Evolutionary conservation across 2,888 invertebrate species (phyloP).

Genomic region (Sarcophaga caerulescens): DNA sequence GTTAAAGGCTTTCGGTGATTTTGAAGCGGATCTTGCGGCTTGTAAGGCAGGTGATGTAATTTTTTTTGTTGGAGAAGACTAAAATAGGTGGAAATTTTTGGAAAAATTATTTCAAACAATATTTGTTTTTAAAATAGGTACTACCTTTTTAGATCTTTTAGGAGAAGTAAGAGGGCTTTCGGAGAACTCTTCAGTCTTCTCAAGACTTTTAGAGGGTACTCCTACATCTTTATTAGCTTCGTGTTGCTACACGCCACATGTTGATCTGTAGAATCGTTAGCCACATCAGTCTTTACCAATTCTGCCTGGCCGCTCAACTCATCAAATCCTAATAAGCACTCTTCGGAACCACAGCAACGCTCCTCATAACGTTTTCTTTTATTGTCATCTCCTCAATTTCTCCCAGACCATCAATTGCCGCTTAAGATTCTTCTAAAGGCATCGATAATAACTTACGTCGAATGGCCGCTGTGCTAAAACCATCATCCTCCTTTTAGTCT

Average conservation of each 20-base stretch:
- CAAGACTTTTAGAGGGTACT: neutral
- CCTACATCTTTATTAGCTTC: neutral
- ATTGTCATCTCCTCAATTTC: constrained; percentile 22
- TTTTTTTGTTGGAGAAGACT: constrained; percentile 45
- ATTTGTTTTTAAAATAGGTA: neutral
- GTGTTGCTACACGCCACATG: neutral
- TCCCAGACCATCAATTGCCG: too few species aligned
- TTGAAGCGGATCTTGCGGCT: constrained; percentile 41
- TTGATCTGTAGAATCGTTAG: constrained; percentile 34
- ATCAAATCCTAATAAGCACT: constrained; percentile 70
- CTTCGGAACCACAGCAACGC: constrained; percentile 68
- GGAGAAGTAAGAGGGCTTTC: constrained; percentile 27
- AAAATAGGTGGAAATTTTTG: neutral
- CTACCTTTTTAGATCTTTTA: constrained; percentile 64
- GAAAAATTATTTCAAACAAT: neutral
- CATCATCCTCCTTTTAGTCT: constrained; percentile 53
- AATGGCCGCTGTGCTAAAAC: constrained; percentile 26
- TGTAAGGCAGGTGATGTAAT: constrained; percentile 20
- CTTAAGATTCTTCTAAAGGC: constrained; percentile 17
- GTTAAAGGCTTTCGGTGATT: constrained; percentile 41
- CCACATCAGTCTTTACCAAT: constrained; percentile 11
- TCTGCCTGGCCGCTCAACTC: constrained; percentile 69
- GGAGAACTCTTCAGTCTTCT: neutral
- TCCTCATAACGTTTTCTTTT: constrained; percentile 68
- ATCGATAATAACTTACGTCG: constrained; percentile 59